These are phyloP conservation scores for Thamnophis sirtalis DNA, from an alignment of 2,113 vertebrate genomes.

Conservation along the genomic window DNA sequence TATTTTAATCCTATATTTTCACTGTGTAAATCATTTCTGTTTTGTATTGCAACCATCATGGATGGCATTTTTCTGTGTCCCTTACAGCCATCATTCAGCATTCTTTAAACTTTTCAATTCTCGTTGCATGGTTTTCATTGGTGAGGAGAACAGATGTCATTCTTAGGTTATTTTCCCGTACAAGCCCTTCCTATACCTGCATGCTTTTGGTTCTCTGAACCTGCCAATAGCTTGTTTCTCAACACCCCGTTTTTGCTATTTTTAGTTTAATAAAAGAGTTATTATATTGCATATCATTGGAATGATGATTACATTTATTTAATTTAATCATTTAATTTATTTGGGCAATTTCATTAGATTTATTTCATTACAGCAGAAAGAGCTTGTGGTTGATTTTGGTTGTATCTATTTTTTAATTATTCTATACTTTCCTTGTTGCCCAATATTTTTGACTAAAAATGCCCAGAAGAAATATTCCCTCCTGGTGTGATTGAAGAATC, in stretches of 20 bases:
- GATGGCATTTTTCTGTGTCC: not conserved
- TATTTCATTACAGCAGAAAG: not conserved
- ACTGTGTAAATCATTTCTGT: not conserved
- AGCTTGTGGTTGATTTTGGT: not conserved
- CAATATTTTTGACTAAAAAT: not conserved
- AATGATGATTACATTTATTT: not conserved
- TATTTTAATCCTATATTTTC: not conserved
- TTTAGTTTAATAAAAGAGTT: not conserved
- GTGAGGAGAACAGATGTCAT: not conserved
- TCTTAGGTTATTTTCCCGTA: not conserved
- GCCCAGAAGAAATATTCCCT: not conserved
- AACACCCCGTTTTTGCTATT: not conserved
- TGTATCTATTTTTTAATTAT: not conserved
- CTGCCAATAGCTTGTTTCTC: not conserved
- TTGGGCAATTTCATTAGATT: not conserved
- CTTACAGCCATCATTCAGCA: not conserved
- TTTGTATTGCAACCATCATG: not conserved
- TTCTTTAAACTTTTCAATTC: not conserved
- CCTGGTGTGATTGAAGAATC: not conserved
- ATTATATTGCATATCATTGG: not conserved
- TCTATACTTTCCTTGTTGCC: not conserved
- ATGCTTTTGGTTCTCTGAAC: not conserved
- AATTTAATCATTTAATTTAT: not conserved
- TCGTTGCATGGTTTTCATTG: not conserved
- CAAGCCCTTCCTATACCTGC: not conserved